Conservation (phyloP, 2,797 vertebrate genomes). For the Falco cherrug region DNA sequence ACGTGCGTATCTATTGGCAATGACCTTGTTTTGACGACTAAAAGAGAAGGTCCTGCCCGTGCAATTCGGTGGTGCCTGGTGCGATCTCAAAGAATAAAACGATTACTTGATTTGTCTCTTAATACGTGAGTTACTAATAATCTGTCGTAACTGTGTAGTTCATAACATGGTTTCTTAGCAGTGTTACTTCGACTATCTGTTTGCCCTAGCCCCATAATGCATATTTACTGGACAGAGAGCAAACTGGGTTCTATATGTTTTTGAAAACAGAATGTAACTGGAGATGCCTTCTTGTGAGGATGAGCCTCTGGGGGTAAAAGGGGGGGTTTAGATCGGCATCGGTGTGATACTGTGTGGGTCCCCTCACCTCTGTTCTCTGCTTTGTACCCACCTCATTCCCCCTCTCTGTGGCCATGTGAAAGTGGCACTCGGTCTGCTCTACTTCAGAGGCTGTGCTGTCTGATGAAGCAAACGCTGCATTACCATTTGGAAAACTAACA, state of each 20-base stretch:
- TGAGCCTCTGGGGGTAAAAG: background rate
- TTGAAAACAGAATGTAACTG: rapidly evolving
- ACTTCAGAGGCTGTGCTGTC: rapidly evolving
- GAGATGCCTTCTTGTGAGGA: rapidly evolving
- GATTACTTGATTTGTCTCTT: background rate
- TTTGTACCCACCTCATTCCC: background rate
- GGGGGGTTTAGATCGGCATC: rapidly evolving
- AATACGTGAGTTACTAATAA: background rate
- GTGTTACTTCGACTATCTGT: background rate
- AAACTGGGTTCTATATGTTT: background rate
- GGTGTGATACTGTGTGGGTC: rapidly evolving
- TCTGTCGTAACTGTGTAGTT: rapidly evolving
- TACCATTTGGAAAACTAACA: background rate
- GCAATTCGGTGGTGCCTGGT: background rate
- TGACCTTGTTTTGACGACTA: background rate
- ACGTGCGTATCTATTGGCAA: rapidly evolving
- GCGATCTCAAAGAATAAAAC: background rate
- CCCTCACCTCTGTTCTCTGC: background rate
- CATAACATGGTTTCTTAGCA: background rate
- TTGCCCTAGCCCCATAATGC: background rate
- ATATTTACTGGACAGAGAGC: background rate
- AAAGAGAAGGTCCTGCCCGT: background rate
- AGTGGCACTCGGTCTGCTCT: rapidly evolving
- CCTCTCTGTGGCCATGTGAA: background rate
- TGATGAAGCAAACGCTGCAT: background rate